Base-by-base conservation (phyloP, 2,888 invertebrate species). In the Rhodophaea formosa region DNA sequence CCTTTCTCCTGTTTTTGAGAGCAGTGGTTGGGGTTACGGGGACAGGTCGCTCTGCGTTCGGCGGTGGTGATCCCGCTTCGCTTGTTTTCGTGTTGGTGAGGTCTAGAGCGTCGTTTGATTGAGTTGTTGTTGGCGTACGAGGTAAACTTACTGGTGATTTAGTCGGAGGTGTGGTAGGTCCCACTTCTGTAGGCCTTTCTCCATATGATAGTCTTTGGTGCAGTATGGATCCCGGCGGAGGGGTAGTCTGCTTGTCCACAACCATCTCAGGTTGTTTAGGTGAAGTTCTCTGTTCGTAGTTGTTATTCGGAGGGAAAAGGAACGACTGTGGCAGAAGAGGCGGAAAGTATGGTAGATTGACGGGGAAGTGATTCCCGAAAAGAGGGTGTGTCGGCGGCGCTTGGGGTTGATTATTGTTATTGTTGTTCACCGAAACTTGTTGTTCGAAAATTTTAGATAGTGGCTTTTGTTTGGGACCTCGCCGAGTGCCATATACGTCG, bases 401-500 rank as follows among this genome's bases (percentile, higher is more conserved):
- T 35, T 79, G 77, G 45, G 84, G 74, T 17, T 76, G 74, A 30
- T 70, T 78, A 63, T 77, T 84, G 63, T 77, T 85, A 46, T 64
- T 70, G 49, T 74, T 77, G 63, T 70, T 74, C 57, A 73, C 73
- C 0, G 84, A 80, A 3, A 70, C 63, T 15, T 80, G 81, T 49
- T 81, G 83, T 17, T 89, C 88, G 47, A 82, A 86, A 71, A 86
- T 80, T 67, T 90, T 90, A 7, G 81, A 77, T 35, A 86, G 63
- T 0, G 88, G 77, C 59, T 91, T 89, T 65, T 93, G 93, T 71
- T 97, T 96, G 0, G 97, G 97, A 0, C 98, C 98, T 1, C 98
- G 93, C 3, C 97, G 92, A 0, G 97, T 97, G 32, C 98, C 97
- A 74, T 97, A 97, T 0, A 98, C 96, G 80, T 98, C 98, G 57